Evolutionary conservation across 1,140 invertebrate genomes (phyloP).

Genomic region (Drosophila ananassae): DNA sequence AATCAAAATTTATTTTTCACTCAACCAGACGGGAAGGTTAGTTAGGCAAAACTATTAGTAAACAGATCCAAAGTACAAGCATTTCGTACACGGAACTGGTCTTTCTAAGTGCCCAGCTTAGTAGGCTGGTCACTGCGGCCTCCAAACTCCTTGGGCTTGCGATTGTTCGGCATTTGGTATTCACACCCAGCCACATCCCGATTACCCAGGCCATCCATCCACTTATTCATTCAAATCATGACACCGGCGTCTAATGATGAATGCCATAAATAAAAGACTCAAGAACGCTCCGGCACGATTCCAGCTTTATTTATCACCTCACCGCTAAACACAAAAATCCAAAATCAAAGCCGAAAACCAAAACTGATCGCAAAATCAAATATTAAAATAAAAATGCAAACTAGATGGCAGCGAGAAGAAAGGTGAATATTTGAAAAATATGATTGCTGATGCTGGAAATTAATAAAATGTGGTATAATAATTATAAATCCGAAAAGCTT

Average conservation of each 20-base stretch:
- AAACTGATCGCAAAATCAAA: constrained; percentile 9
- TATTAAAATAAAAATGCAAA: constrained; percentile 11
- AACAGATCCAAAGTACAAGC: constrained; percentile 17
- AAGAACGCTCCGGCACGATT: constrained; percentile 42
- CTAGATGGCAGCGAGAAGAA: constrained; percentile 24
- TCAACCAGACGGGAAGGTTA: constrained; percentile 10
- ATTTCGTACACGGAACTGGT: constrained; percentile 34
- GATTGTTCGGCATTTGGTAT: constrained; percentile 12
- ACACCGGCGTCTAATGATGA: constrained; percentile 56
- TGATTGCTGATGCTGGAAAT: constrained; percentile 6
- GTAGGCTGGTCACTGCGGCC: constrained; percentile 10
- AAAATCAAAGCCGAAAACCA: constrained; percentile 11
- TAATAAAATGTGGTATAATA: constrained; percentile 27
- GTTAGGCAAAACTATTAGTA: constrained; percentile 24
- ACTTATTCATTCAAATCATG: constrained; percentile 69
- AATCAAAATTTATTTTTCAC: neutral
- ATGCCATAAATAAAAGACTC: constrained; percentile 59
- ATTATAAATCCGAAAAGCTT: constrained; percentile 5
- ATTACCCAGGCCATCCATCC: constrained; percentile 29
- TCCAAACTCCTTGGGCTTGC: constrained; percentile 18
- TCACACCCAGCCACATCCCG: constrained; percentile 40
- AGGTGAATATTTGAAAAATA: constrained; percentile 1
- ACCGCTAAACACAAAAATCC: constrained; percentile 32
- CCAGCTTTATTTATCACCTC: constrained; percentile 38
- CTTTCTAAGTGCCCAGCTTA: neutral